Percentiles rank a stretch among this genome's conserved stretches.
These are phyloP conservation scores for Oreortyx pictus DNA, from an alignment of 2,797 vertebrate species.

Conservation along the genomic window DNA sequence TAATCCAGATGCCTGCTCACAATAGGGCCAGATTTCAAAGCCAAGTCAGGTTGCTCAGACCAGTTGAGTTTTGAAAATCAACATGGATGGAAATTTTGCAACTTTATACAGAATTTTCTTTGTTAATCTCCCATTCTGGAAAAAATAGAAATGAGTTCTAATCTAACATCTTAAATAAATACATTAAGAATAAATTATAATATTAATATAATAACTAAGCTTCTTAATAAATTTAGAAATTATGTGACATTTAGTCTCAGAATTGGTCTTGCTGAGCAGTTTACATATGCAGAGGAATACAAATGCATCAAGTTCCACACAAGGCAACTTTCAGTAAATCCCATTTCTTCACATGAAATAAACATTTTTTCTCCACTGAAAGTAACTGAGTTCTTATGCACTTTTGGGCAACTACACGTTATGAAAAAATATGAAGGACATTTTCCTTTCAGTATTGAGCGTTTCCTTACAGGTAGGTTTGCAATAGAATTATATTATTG, in stretches of 20 bases:
- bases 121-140: neutral
- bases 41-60: neutral
- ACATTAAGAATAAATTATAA: too few species aligned
- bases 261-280: neutral
- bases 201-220: too few species aligned
- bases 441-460: neutral
- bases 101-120: neutral
- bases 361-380: neutral
- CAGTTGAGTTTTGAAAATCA: neutral
- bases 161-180: neutral
- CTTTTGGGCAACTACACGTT: neutral
- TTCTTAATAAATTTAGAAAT: neutral
- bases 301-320: neutral
- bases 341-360: neutral
- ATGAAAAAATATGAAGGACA: neutral
- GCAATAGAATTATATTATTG: neutral
- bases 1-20: neutral
- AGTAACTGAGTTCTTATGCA: neutral
- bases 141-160: neutral
- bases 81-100: neutral
- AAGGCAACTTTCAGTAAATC: neutral
- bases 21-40: neutral
- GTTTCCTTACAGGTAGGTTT: neutral
- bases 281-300: neutral
- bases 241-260: neutral